phyloP scores from a whole-genome alignment of 2,113 vertebrate species.

The Tyto alba region DNA sequence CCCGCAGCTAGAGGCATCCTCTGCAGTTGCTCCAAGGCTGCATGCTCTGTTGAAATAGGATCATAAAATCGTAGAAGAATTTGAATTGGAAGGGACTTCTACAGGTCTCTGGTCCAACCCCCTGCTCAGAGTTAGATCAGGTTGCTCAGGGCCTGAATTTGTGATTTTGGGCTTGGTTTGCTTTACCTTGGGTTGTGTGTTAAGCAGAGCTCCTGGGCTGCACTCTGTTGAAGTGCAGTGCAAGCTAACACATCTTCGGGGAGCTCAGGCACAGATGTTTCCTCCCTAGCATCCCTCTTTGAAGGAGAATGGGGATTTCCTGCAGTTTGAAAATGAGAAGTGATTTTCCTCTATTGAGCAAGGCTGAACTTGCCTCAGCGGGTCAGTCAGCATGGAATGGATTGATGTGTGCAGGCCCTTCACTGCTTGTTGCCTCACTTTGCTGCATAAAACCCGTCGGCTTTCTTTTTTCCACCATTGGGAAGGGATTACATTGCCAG shows the following conservation, averaged over 20 bases:
- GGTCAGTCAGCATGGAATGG: not conserved
- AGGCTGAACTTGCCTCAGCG: conserved; percentile 9
- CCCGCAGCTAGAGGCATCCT: not conserved
- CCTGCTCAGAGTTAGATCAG: not conserved
- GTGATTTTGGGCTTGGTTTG: not conserved
- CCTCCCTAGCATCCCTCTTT: conserved; percentile 45
- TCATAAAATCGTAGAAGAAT: not conserved
- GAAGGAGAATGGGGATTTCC: conserved; percentile 7
- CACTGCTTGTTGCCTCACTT: not conserved
- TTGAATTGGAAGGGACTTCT: not conserved
- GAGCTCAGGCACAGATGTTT: conserved; percentile 70
- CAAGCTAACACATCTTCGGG: not conserved
- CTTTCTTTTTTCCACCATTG: not conserved
- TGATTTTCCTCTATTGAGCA: conserved; percentile 33
- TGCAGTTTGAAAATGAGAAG: conserved; percentile 58
- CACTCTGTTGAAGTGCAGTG: not conserved
- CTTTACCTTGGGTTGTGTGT: not conserved
- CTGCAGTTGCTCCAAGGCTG: not conserved
- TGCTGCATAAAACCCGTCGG: not conserved
- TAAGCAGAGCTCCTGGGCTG: not conserved
- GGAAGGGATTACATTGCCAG: not conserved
- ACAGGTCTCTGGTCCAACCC: not conserved
- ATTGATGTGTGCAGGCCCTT: not conserved
- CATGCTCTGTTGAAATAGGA: not conserved
- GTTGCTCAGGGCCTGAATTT: not conserved